Evolutionary conservation across 2,797 vertebrate genomes (phyloP).

Genomic region (Cryptoprocta ferox): DNA sequence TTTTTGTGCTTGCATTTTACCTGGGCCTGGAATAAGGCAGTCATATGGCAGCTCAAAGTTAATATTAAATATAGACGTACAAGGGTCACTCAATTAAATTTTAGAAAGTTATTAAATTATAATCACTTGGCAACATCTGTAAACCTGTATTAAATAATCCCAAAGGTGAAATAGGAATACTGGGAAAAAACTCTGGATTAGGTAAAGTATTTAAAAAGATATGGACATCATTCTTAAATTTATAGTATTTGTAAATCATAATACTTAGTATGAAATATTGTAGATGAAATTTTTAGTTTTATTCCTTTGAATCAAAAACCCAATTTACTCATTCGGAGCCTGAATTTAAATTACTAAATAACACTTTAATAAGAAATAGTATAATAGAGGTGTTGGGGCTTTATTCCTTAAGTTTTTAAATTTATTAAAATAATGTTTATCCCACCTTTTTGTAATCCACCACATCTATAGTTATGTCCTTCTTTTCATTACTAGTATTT

Average conservation of each 20-base stretch:
- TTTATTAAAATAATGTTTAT: neutral
- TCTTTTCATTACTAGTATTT: neutral
- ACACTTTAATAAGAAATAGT: neutral
- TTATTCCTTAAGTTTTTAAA: neutral
- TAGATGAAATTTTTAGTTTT: neutral
- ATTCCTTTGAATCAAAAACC: neutral
- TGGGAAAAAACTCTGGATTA: slow-evolving; percentile 48
- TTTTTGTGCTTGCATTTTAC: neutral
- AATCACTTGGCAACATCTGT: neutral
- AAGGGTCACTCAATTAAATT: slow-evolving; percentile 71
- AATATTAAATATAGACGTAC: slow-evolving; percentile 76
- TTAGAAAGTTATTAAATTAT: slow-evolving; percentile 72
- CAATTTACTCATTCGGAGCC: neutral
- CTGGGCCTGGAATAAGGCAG: slow-evolving; percentile 39
- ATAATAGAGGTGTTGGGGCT: neutral
- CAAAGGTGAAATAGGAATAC: slow-evolving; percentile 58
- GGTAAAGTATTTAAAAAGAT: slow-evolving; percentile 30
- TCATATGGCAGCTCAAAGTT: slow-evolving; percentile 67
- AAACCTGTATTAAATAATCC: slow-evolving; percentile 48
- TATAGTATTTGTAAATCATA: slow-evolving; percentile 35
- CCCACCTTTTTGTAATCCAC: neutral
- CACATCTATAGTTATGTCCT: neutral
- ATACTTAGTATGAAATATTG: slow-evolving; percentile 21
- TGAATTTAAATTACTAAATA: neutral
- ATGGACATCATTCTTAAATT: neutral